Conservation (phyloP, 1,140 invertebrate species). For the Drosophila setifemur region DNA sequence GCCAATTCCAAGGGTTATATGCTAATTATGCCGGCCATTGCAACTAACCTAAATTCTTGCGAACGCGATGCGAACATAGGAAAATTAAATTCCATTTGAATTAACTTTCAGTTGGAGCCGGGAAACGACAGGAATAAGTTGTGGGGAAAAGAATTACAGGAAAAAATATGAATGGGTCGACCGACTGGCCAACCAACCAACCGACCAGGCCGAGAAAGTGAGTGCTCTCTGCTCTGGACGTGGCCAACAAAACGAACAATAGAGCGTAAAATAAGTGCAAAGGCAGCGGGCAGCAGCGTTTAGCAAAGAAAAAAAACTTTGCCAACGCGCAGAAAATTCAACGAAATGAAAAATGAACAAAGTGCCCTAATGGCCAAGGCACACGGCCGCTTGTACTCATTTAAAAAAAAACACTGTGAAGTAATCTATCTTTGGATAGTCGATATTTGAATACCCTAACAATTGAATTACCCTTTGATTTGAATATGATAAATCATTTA, state of each 20-base stretch:
- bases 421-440: too few relatives aligned
- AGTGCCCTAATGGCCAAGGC: conserved; percentile 72
- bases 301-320: conserved; percentile 68
- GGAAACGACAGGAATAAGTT: conserved; percentile 18
- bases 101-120: conserved; percentile 42
- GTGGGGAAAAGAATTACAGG: conserved; percentile 20
- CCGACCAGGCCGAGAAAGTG: conserved; percentile 49
- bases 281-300: conserved; percentile 48
- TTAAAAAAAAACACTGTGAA: too few relatives aligned
- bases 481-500: too few relatives aligned
- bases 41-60: conserved; percentile 46
- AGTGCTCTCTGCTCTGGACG: conserved; percentile 61
- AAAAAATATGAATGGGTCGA: conserved; percentile 74
- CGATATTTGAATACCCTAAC: too few relatives aligned
- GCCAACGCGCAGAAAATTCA: conserved; percentile 67
- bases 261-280: conserved; percentile 81
- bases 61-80: conserved; percentile 13
- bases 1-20: conserved; percentile 58
- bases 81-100: conserved; percentile 81
- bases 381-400: conserved; percentile 63
- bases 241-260: conserved; percentile 78
- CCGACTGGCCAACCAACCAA: conserved; percentile 29
- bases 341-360: conserved; percentile 80
- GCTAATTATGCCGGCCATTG: conserved; percentile 59
- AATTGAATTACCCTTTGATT: too few relatives aligned